These are phyloP conservation scores for Melinaea menophilus DNA, from an alignment of 2,888 invertebrate species.

Conservation along the genomic window DNA sequence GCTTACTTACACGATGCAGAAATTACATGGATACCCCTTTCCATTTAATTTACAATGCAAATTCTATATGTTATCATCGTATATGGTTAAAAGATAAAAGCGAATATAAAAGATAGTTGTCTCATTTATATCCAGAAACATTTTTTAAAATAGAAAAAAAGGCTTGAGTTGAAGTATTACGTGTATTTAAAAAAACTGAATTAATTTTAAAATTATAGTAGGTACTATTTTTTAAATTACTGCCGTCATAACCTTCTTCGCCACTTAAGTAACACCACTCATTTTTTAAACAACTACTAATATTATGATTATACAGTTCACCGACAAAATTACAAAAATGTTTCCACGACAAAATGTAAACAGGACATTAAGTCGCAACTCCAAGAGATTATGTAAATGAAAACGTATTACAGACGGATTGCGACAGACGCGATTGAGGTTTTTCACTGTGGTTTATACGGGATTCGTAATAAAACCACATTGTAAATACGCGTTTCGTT, in stretches of 20 bases:
- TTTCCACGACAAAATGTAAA: conserved; percentile 15
- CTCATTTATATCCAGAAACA: too few species aligned
- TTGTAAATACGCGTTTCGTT: neutral
- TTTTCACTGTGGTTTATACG: conserved; percentile 8
- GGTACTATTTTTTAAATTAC: too few species aligned
- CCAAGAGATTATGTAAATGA: conserved; percentile 25
- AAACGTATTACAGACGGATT: conserved; percentile 12
- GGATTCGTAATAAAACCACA: conserved; percentile 2
- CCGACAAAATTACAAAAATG: conserved; percentile 7
- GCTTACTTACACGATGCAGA: neutral
- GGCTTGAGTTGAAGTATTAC: too few species aligned
- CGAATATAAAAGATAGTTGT: too few species aligned
- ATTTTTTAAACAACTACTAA: neutral
- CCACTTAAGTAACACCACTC: neutral
- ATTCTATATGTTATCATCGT: too few species aligned
- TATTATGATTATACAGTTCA: conserved; percentile 1
- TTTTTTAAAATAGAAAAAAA: too few species aligned
- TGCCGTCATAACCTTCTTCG: neutral
- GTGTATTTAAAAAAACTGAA: too few species aligned
- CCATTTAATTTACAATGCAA: neutral
- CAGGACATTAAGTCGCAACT: conserved; percentile 16
- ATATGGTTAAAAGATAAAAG: too few species aligned
- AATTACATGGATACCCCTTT: neutral
- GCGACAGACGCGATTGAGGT: conserved; percentile 9
- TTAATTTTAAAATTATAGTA: too few species aligned